phyloP scores from a whole-genome alignment of 2,888 invertebrate species.

The Heliothis peltigera region DNA sequence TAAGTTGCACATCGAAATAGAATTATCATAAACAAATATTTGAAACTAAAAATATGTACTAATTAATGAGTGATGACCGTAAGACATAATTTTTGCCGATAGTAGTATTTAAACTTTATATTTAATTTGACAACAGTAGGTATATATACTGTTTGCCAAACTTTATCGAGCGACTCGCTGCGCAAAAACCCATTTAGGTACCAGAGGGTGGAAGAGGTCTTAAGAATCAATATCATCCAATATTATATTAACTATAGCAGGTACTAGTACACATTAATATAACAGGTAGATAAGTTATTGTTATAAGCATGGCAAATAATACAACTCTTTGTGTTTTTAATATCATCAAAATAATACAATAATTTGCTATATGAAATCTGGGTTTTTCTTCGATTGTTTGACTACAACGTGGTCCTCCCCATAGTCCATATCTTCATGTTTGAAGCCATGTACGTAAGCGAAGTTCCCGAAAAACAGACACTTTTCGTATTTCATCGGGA shows the following conservation, averaged over 20 bases:
- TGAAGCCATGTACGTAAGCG: conserved; percentile 83
- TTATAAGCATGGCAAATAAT: neutral
- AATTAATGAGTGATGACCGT: conserved; percentile 10
- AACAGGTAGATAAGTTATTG: neutral
- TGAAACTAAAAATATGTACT: conserved; percentile 11
- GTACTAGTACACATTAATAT: too few relatives aligned
- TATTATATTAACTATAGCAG: neutral
- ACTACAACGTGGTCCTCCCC: conserved; percentile 75
- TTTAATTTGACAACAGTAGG: neutral
- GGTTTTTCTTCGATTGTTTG: conserved; percentile 75
- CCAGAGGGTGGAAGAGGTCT: too few relatives aligned
- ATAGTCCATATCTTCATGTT: conserved; percentile 80
- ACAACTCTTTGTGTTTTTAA: conserved; percentile 13
- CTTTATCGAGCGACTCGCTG: too few relatives aligned
- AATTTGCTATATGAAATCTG: conserved; percentile 69
- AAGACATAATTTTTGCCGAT: conserved; percentile 8
- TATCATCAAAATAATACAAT: conserved; percentile 24
- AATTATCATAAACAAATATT: conserved; percentile 41
- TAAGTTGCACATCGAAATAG: conserved; percentile 7
- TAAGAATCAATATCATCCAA: neutral
- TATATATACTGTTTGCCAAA: too few relatives aligned
- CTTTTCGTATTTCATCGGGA: conserved; percentile 75
- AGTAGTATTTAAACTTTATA: conserved; percentile 3
- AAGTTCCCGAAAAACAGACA: conserved; percentile 85
- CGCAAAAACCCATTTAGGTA: too few relatives aligned